Evolutionary conservation across 2,113 vertebrate genomes (phyloP), one percentile per base, ranked within the genome.

Genomic region (Chunga burmeisteri): DNA sequence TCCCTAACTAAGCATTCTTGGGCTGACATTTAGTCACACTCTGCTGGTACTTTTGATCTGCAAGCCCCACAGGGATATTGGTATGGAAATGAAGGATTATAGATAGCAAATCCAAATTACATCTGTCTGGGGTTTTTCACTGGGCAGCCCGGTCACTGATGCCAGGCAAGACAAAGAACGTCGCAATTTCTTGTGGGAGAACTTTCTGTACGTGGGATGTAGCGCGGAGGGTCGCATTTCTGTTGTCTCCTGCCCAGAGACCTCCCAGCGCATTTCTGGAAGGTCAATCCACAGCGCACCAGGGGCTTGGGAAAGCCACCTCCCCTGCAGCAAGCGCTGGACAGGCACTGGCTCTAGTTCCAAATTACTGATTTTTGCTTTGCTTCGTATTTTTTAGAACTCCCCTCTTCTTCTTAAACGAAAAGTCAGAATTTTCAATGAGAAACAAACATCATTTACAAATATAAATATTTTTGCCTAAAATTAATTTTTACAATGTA

Each of bases 1-100:
- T 96, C 91, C 95, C 93, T 94, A 95, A 91, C 81, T 94, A 97
- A 97, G 96, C 94, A 87, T 95, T 97, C 95, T 61, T 94, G 93
- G 52, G 53, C 91, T 95, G 94, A 95, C 89, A 95, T 91, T 97
- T 94, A 96, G 96, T 96, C 92, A 94, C 96, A 94, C 86, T 90
- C 91, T n/a, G 4, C 94, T 90, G 89, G 58, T 50, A 93, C 70
- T 95, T 96, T 91, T 97, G 96, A 97, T 97, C 95, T 93, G 81
- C 86, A 34, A 68, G 74, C 73, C 89, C 95, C 96, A 70, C 66
- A 50, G 93, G 97, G 94, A 95, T 95, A 95, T 91, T 38, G 79
- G 80, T 87, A 97, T 93, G 96, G 95, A 96, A 97, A 97, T 96
- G 93, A 97, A 91, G 89, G 81, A 59, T 90, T 79, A 86, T 13